A percentile compares a stretch with the other conserved stretches of the same genome.
These are phyloP conservation scores for Leucoraja erinaceus DNA, from an alignment of 2,113 vertebrate species.

Conservation along the genomic window DNA sequence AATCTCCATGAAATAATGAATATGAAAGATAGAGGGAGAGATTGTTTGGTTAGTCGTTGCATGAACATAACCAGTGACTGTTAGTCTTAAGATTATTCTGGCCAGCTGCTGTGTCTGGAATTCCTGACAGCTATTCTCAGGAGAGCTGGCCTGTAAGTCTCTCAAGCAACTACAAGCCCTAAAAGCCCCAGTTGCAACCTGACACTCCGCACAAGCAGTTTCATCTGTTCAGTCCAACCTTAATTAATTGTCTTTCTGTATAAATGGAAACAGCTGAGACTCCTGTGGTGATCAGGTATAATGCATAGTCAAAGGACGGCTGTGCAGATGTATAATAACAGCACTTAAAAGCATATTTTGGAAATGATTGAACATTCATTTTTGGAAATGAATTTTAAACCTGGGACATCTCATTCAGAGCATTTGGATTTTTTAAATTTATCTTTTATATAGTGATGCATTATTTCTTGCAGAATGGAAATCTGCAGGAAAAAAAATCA, in stretches of 20 bases:
- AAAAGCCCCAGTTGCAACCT: slow-evolving; percentile 41
- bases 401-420: not conserved
- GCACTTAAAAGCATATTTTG: not conserved
- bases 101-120: slow-evolving; percentile 43
- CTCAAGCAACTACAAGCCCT: slow-evolving; percentile 41
- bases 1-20: not conserved
- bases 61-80: slow-evolving; percentile 29
- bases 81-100: slow-evolving; percentile 44
- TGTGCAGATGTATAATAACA: not conserved
- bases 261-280: slow-evolving; percentile 40
- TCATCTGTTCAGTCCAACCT: slow-evolving; percentile 49
- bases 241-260: slow-evolving; percentile 49
- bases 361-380: not conserved
- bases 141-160: slow-evolving; percentile 45
- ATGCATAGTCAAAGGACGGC: not conserved
- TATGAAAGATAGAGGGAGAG: not conserved
- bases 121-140: slow-evolving; percentile 45
- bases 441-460: not conserved
- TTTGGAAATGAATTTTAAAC: not conserved
- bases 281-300: slow-evolving; percentile 42
- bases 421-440: not conserved
- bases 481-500: not conserved
- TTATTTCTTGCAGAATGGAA: not conserved
- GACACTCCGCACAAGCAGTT: slow-evolving; percentile 40
- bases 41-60: not conserved